These are phyloP conservation scores for Girardinus metallicus DNA, from an alignment of 2,797 vertebrate genomes.

Conservation along the genomic window DNA sequence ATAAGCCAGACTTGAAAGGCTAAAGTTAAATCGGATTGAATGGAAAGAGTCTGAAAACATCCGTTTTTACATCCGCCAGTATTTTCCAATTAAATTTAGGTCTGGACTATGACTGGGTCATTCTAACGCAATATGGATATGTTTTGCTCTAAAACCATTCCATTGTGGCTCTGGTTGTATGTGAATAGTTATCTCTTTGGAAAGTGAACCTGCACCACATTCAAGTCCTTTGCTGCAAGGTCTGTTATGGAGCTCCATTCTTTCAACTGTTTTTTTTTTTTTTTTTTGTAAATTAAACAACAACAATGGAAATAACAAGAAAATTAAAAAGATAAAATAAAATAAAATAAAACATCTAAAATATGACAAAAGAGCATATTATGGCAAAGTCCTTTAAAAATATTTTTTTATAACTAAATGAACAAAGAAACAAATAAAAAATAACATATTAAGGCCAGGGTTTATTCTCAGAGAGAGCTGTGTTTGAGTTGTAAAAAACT, in stretches of 20 bases:
- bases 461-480: not conserved
- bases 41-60: not conserved
- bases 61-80: not conserved
- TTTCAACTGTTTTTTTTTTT: not conserved
- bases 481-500: not conserved
- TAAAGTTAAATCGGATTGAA: not conserved
- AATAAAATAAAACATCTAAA: not conserved
- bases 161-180: not conserved
- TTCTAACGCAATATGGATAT: not conserved
- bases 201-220: not conserved
- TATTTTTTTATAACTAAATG: not conserved
- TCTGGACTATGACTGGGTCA: not conserved
- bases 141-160: not conserved
- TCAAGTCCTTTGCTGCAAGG: not conserved
- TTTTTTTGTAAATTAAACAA: not conserved
- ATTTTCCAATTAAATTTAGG: not conserved
- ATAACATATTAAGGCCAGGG: not conserved
- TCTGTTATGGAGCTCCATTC: not conserved
- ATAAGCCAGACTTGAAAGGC: not conserved
- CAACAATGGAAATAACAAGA: not conserved
- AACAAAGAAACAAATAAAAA: not conserved
- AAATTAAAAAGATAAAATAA: not conserved
- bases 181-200: too few relatives aligned
- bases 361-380: not conserved
- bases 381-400: not conserved